Conservation (phyloP, 2,888 invertebrate genomes). For the Caenorhabditis imperialis region DNA sequence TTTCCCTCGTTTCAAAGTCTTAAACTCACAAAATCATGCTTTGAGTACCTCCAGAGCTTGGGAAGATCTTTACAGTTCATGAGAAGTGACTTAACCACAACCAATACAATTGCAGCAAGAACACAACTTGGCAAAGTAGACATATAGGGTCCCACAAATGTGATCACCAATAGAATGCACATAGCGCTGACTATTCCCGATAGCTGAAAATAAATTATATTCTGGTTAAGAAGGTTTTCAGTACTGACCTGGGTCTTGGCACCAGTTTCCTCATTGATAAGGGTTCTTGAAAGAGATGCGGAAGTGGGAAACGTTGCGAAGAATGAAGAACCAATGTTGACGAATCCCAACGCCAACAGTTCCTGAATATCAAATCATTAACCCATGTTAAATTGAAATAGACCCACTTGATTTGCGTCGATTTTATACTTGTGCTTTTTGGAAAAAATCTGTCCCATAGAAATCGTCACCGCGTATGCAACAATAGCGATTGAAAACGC, state of each 20-base stretch:
- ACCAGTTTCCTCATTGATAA: conserved; percentile 65
- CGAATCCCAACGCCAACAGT: conserved; percentile 78
- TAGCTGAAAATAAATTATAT: conserved; percentile 79
- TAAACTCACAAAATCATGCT: conserved; percentile 84
- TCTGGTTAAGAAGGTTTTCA: neutral
- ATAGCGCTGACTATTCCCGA: conserved; percentile 87
- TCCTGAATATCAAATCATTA: conserved; percentile 54
- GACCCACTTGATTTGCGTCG: conserved; percentile 80
- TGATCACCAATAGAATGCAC: conserved; percentile 85
- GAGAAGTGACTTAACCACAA: conserved; percentile 79
- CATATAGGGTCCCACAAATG: conserved; percentile 91
- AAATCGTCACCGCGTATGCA: conserved; percentile 80
- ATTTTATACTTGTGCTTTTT: conserved; percentile 80
- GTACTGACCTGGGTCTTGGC: conserved; percentile 59
- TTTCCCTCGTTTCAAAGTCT: too few species aligned
- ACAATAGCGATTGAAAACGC: conserved; percentile 80
- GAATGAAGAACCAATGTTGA: conserved; percentile 83
- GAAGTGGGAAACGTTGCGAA: conserved; percentile 74
- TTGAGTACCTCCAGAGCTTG: conserved; percentile 86
- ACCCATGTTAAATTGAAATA: neutral
- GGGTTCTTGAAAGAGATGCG: conserved; percentile 63
- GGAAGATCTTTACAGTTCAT: conserved; percentile 84
- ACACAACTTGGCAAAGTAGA: conserved; percentile 85
- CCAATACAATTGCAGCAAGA: conserved; percentile 79
- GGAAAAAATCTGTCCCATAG: conserved; percentile 80